These are phyloP conservation scores for Leucoptera coffeella DNA, from an alignment of 2,888 invertebrate genomes.

Conservation along the genomic window DNA sequence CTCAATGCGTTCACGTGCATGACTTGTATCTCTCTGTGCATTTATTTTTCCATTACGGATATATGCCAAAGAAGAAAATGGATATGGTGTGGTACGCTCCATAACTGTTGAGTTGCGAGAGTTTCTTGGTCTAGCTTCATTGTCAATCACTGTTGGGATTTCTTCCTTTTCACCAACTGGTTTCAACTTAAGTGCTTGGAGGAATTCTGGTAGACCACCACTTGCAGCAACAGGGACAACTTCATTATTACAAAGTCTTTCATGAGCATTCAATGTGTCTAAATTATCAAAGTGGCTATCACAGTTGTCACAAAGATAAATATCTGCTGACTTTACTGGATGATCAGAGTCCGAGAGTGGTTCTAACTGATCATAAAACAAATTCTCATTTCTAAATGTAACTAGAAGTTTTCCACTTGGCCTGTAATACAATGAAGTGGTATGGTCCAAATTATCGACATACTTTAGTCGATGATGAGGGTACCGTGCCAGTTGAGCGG, in stretches of 20 bases:
- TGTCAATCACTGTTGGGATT: slow-evolving; percentile 8
- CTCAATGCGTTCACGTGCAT: slow-evolving; percentile 32
- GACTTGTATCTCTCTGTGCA: slow-evolving; percentile 21
- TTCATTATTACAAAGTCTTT: slow-evolving; percentile 38
- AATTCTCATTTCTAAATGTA: slow-evolving; percentile 70
- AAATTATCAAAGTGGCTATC: slow-evolving; percentile 63
- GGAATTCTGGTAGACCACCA: slow-evolving; percentile 27
- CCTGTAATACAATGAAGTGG: slow-evolving; percentile 64
- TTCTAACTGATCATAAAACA: slow-evolving; percentile 38
- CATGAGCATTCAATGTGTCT: slow-evolving; percentile 27
- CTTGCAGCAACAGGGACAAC: slow-evolving; percentile 13
- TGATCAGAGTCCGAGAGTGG: slow-evolving; percentile 30
- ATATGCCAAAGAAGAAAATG: slow-evolving; percentile 43
- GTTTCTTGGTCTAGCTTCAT: slow-evolving; percentile 19
- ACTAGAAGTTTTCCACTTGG: slow-evolving; percentile 61
- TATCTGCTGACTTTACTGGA: slow-evolving; percentile 57
- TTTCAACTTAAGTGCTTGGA: slow-evolving; percentile 28
- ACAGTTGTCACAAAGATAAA: slow-evolving; percentile 70
- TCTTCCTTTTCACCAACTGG: slow-evolving; percentile 12
- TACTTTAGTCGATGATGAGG: slow-evolving; percentile 59
- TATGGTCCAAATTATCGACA: slow-evolving; percentile 66
- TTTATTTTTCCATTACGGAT: slow-evolving; percentile 25
- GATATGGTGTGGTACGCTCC: slow-evolving; percentile 37
- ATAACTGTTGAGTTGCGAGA: slow-evolving; percentile 22
- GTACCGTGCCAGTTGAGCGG: slow-evolving; percentile 61